A percentile compares a stretch with the other conserved stretches of the same genome.
These are phyloP conservation scores for Stictonetta naevosa DNA, from an alignment of 2,113 vertebrate genomes.

Conservation along the genomic window DNA sequence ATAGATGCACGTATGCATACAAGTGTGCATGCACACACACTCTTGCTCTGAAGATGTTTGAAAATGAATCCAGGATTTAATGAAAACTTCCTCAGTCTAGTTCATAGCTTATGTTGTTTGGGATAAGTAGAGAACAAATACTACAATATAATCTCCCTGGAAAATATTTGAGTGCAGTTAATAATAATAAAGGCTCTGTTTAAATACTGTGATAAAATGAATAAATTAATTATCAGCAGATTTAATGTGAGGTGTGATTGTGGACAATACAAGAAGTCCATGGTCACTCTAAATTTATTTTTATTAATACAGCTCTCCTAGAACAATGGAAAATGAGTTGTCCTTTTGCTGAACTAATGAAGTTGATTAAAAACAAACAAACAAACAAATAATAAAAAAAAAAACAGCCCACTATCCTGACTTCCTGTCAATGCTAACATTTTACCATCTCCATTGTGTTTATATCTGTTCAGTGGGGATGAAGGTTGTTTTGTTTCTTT, in stretches of 20 bases:
- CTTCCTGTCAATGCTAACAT: slow-evolving; percentile 1
- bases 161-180: neutral
- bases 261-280: neutral
- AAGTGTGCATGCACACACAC: rapidly evolving
- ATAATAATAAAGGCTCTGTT: neutral
- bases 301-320: neutral
- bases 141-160: neutral
- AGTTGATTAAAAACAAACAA: neutral
- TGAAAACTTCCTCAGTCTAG: neutral
- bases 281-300: neutral
- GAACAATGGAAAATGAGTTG: neutral
- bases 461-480: neutral
- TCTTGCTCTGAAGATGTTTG: neutral
- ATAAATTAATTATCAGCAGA: neutral
- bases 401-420: neutral
- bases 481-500: neutral
- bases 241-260: neutral
- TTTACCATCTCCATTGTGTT: neutral
- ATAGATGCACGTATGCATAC: rapidly evolving
- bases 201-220: neutral
- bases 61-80: neutral
- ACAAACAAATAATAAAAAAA: too few relatives aligned
- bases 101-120: neutral
- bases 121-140: neutral
- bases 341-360: neutral